phyloP scores from a whole-genome alignment of 2,797 vertebrate species.

The Megaceryle alcyon region DNA sequence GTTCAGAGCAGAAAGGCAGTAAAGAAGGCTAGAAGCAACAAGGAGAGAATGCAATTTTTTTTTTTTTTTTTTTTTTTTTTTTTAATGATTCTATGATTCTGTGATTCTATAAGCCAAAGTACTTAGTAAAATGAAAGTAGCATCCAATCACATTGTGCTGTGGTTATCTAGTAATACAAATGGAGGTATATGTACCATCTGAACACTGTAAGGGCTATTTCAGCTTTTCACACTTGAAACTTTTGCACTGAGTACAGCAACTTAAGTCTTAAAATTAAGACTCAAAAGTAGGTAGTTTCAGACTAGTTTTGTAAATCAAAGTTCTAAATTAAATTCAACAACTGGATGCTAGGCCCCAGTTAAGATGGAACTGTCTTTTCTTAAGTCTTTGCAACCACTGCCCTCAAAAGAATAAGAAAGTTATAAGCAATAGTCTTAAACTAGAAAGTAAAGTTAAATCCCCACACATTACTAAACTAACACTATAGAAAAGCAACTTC shows the following conservation, averaged over 20 bases:
- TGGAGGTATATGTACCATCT: not conserved
- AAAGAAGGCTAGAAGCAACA: not conserved
- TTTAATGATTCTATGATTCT: no score
- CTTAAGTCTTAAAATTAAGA: not conserved
- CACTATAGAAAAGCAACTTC: slow-evolving; percentile 9
- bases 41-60: not conserved
- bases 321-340: not conserved
- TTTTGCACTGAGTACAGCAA: not conserved
- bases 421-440: not conserved
- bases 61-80: no score
- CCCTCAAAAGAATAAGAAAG: not conserved
- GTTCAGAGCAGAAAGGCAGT: not conserved
- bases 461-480: not conserved
- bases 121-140: not conserved
- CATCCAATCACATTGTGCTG: not conserved
- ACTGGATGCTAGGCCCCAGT: not conserved
- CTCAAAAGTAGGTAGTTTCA: not conserved
- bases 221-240: not conserved
- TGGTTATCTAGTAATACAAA: not conserved
- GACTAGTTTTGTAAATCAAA: not conserved
- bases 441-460: not conserved
- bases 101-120: not conserved
- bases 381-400: not conserved
- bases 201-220: not conserved
- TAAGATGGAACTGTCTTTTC: not conserved